Base-by-base conservation (phyloP, 1,140 invertebrate genomes). In the Cydia amplana region DNA sequence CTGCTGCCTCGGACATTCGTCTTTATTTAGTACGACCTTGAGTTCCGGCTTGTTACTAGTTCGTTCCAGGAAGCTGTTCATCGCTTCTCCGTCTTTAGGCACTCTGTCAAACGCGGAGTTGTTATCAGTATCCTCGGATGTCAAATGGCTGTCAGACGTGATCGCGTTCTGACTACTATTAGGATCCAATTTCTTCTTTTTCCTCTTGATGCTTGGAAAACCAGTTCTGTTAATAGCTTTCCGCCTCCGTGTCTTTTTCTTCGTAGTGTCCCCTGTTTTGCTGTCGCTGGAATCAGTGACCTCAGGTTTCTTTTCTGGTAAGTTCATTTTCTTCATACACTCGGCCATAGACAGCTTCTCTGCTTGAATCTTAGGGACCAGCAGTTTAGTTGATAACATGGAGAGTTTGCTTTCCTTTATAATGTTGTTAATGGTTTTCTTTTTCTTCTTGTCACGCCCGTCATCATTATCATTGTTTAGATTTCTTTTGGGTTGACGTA, bases 201-300 rank as follows among this genome's bases (percentile, higher is more conserved):
- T 98, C 81, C 96, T 97, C 81, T 97, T 97, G 18, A 96, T 93
- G 18, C 95, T 96, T 0, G 97, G 97, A 89, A 98, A 98, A 7
- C 97, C 97, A 12, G 97, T 98, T 80, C 96, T 94, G 87, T 98
- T 98, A 14, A 96, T 95, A 6, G 95, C 94, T 89, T 97, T 96
- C 72, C 96, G 95, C 73, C 97, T 94, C 75, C 96, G 94, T 9
- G 95, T 92, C 87, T 96, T 96, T 78, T 96, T 95, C 81, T 96
- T 95, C 2, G 93, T 82, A 3, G 77, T 36, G 12, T 89, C 90
- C 40, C 75, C 67, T 60, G 76, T 79, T 75, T 93, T 92, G 51
- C 78, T 88, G 36, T 91, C 87, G 67, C 74, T 77, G 0, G 76
- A 72, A 28, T 88, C 85, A 73, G 75, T 81, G n/a, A 60, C 77